phyloP scores from a whole-genome alignment of 2,113 vertebrate species.

The Murina feae region DNA sequence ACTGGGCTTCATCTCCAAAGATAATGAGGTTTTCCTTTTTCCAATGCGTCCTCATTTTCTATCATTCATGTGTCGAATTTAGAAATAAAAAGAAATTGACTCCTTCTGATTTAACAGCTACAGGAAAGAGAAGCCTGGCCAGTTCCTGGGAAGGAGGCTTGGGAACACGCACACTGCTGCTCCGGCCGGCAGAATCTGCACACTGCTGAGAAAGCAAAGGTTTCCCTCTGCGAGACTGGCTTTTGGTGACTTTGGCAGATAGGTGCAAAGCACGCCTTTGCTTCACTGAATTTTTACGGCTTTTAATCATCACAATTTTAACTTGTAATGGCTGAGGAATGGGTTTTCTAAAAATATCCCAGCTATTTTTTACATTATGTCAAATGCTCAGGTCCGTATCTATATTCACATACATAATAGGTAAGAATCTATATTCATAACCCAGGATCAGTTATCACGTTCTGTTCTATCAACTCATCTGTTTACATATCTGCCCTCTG shows the following conservation, averaged over 20 bases:
- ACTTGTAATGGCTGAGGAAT: slow-evolving; percentile 19
- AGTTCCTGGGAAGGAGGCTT: not conserved
- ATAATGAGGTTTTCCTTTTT: not conserved
- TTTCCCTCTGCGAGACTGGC: not conserved
- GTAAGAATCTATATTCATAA: not conserved
- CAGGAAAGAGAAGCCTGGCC: not conserved
- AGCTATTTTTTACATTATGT: slow-evolving; percentile 11
- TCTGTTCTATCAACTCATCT: not conserved
- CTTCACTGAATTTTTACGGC: not conserved
- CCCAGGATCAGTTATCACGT: not conserved
- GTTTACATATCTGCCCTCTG: not conserved
- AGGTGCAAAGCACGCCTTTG: not conserved
- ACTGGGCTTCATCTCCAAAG: not conserved
- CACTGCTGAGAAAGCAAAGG: not conserved
- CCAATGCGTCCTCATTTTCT: not conserved
- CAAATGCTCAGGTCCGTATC: not conserved
- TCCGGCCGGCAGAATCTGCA: not conserved
- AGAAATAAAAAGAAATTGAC: slow-evolving; percentile 26
- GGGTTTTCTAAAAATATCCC: slow-evolving; percentile 22
- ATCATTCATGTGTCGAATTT: not conserved
- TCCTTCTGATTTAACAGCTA: not conserved
- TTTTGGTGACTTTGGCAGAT: not conserved
- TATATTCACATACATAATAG: not conserved
- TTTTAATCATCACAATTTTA: slow-evolving; percentile 19
- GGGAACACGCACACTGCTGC: not conserved